Conservation (phyloP, 1,140 invertebrate species). For the Gonioctena quinquepunctata region DNA sequence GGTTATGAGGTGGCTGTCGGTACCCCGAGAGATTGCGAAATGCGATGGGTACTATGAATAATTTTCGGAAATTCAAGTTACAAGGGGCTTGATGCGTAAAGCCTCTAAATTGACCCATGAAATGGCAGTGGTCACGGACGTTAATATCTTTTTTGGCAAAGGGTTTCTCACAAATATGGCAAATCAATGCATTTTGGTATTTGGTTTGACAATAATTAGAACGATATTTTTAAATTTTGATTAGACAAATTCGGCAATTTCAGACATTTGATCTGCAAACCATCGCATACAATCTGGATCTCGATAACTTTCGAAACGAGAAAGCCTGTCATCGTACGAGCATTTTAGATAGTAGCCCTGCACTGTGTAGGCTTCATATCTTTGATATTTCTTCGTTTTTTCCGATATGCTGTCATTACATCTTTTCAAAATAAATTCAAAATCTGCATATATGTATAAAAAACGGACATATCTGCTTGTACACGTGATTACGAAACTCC, state of each 20-base stretch:
- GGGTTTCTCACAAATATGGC: slow-evolving; percentile 47
- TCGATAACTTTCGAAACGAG: slow-evolving; percentile 34
- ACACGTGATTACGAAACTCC: slow-evolving; percentile 41
- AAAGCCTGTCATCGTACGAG: slow-evolving; percentile 39
- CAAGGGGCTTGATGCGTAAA: slow-evolving; percentile 49
- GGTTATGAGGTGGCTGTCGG: slow-evolving; percentile 33
- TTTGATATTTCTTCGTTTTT: slow-evolving; percentile 35
- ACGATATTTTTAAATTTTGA: slow-evolving; percentile 29
- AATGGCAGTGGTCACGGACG: slow-evolving; percentile 49
- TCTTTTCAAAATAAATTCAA: slow-evolving; percentile 48
- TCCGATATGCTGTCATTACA: neutral
- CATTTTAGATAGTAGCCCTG: slow-evolving; percentile 26
- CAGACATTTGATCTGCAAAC: slow-evolving; percentile 32
- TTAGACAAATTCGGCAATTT: slow-evolving; percentile 32
- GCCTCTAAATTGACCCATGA: slow-evolving; percentile 48
- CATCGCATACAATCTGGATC: slow-evolving; percentile 42
- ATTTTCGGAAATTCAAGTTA: slow-evolving; percentile 50
- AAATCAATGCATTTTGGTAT: slow-evolving; percentile 17
- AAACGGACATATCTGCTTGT: slow-evolving; percentile 44
- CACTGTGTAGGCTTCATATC: slow-evolving; percentile 45
- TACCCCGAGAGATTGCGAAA: slow-evolving; percentile 32
- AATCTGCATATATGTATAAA: slow-evolving; percentile 51
- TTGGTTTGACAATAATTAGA: slow-evolving; percentile 20
- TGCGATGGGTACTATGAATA: slow-evolving; percentile 36
- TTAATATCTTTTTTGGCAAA: slow-evolving; percentile 28